These are phyloP conservation scores for Tupiocoris notatus DNA, from an alignment of 2,888 invertebrate genomes.

Conservation along the genomic window DNA sequence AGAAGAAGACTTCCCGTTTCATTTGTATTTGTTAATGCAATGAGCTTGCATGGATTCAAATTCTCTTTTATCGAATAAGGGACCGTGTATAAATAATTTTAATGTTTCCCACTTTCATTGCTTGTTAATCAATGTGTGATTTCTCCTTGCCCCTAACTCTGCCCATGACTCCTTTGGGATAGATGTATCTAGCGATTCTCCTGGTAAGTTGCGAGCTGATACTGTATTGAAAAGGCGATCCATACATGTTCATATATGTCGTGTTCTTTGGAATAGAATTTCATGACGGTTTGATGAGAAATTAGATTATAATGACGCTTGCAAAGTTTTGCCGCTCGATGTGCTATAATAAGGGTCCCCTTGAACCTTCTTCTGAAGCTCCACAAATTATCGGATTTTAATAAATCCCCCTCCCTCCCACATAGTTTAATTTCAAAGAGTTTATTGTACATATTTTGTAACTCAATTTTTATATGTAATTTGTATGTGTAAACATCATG, in stretches of 20 bases:
- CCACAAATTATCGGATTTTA: too few relatives aligned
- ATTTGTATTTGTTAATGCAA: neutral
- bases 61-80: constrained; percentile 24
- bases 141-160: neutral
- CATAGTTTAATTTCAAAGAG: constrained; percentile 27
- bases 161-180: constrained; percentile 13
- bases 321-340: neutral
- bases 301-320: neutral
- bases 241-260: neutral
- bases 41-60: neutral
- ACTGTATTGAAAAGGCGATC: neutral
- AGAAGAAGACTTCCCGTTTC: constrained; percentile 20
- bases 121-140: constrained; percentile 9
- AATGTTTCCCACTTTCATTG: constrained; percentile 12
- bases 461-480: constrained; percentile 38
- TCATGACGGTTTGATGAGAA: neutral
- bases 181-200: constrained; percentile 22
- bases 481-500: constrained; percentile 35
- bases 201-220: neutral
- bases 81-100: constrained; percentile 39
- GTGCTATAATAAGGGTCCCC: too few relatives aligned
- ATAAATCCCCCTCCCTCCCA: too few relatives aligned
- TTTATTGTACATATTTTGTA: constrained; percentile 40
- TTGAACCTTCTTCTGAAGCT: too few relatives aligned
- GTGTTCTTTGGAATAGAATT: neutral